Evolutionary conservation across 2,797 vertebrate species (phyloP).

Genomic region (Sandelia bainsii): DNA sequence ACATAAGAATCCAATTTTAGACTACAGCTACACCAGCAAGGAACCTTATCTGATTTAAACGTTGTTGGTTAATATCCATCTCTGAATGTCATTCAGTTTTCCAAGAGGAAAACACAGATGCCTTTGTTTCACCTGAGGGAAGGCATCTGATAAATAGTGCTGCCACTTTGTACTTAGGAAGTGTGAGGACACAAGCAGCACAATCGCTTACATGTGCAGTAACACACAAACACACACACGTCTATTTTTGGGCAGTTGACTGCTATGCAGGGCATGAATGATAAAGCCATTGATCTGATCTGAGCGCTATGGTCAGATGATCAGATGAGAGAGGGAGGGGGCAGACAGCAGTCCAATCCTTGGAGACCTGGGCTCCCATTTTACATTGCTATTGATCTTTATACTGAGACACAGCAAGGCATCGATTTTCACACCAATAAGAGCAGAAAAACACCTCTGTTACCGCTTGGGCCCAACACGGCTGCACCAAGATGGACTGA

Average conservation of each 20-base stretch:
- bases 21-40: conserved; percentile 19
- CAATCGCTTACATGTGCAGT: conserved; percentile 38
- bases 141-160: conserved; percentile 40
- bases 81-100: conserved; percentile 31
- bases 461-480: conserved; percentile 22
- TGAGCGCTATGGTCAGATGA: conserved; percentile 50
- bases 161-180: conserved; percentile 37
- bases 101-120: conserved; percentile 21
- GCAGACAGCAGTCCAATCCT: conserved; percentile 55
- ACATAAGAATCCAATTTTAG: conserved; percentile 65
- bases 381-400: conserved; percentile 81
- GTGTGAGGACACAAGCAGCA: conserved; percentile 21
- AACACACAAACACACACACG: neutral
- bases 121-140: conserved; percentile 35
- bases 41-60: conserved; percentile 48
- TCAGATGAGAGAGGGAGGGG: conserved; percentile 50
- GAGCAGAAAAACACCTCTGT: conserved; percentile 44
- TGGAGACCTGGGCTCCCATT: conserved; percentile 72
- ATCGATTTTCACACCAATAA: conserved; percentile 73
- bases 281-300: conserved; percentile 75
- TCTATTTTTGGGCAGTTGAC: conserved; percentile 65
- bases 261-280: conserved; percentile 55
- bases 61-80: conserved; percentile 26
- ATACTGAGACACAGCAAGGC: conserved; percentile 52
- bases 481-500: conserved; percentile 18